These are phyloP conservation scores for Pipistrellus nathusii DNA, from an alignment of 2,797 vertebrate species.

Conservation along the genomic window DNA sequence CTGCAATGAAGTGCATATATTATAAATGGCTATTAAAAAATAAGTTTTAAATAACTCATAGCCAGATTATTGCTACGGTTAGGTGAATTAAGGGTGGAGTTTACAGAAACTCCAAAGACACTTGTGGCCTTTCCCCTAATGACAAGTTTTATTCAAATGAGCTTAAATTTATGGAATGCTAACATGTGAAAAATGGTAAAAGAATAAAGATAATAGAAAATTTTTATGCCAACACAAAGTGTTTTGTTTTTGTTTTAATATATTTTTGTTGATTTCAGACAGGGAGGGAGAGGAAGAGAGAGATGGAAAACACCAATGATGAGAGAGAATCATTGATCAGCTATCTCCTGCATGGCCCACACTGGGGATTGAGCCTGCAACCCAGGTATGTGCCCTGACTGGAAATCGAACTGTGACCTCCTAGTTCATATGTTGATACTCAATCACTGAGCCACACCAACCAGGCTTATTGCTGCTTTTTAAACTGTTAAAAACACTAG, in stretches of 20 bases:
- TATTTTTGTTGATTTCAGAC: no score
- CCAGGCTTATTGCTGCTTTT: not conserved
- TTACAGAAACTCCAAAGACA: slow-evolving; percentile 33
- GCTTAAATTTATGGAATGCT: slow-evolving; percentile 51
- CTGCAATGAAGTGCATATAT: not conserved
- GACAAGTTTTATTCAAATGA: slow-evolving; percentile 51
- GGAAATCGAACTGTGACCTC: no score
- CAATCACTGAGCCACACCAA: no score
- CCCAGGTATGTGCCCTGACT: no score
- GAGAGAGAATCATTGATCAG: no score
- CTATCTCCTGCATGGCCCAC: no score
- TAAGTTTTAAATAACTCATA: slow-evolving; percentile 48
- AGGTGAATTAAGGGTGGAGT: slow-evolving; percentile 19
- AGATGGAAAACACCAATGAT: no score
- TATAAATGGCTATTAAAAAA: not conserved
- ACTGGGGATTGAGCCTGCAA: no score
- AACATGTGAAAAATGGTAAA: not conserved
- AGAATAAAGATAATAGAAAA: slow-evolving; percentile 44
- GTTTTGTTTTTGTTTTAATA: not conserved
- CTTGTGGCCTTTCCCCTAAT: not conserved
- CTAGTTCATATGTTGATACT: no score
- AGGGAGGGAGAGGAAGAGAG: no score
- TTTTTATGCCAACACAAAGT: slow-evolving; percentile 9
- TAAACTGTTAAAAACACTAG: not conserved
- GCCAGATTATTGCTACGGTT: slow-evolving; percentile 2